Conservation (phyloP, 1,140 invertebrate genomes). For the Drosophila baimaii region DNA sequence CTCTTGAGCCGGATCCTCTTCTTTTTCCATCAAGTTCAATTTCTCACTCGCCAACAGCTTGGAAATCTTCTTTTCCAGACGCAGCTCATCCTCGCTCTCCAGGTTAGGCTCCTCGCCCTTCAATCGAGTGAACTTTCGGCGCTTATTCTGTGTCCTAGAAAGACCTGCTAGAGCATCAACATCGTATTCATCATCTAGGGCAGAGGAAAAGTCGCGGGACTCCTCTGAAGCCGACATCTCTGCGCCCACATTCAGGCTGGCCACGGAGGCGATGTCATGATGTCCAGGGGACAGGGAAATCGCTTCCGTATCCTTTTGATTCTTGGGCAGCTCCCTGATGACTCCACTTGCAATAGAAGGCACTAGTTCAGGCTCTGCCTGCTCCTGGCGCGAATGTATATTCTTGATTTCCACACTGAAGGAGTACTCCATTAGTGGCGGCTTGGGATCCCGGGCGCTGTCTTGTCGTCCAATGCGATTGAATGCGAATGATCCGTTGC, state of each 20-base stretch:
- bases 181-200: neutral
- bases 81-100: slow-evolving; percentile 13
- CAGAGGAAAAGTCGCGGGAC: neutral
- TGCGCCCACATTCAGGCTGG: slow-evolving; percentile 54
- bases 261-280: neutral
- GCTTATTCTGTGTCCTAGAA: neutral
- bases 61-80: slow-evolving; percentile 1
- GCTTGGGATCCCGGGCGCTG: slow-evolving; percentile 56
- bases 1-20: neutral
- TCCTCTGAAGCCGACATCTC: slow-evolving; percentile 50
- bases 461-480: slow-evolving; percentile 58
- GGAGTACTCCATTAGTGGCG: slow-evolving; percentile 63
- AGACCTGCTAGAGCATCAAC: neutral
- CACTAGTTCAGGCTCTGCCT: neutral
- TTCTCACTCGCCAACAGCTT: neutral
- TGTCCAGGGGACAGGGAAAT: neutral
- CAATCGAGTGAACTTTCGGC: slow-evolving; percentile 39
- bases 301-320: neutral
- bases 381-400: slow-evolving; percentile 25
- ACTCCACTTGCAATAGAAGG: slow-evolving; percentile 20
- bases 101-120: neutral
- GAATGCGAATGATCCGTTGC: slow-evolving; percentile 55
- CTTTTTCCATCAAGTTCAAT: too few species aligned
- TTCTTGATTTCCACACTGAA: slow-evolving; percentile 64
- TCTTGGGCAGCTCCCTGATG: slow-evolving; percentile 35